Evolutionary conservation across 1,140 invertebrate genomes (phyloP).

Genomic region (Contarinia nasturtii): DNA sequence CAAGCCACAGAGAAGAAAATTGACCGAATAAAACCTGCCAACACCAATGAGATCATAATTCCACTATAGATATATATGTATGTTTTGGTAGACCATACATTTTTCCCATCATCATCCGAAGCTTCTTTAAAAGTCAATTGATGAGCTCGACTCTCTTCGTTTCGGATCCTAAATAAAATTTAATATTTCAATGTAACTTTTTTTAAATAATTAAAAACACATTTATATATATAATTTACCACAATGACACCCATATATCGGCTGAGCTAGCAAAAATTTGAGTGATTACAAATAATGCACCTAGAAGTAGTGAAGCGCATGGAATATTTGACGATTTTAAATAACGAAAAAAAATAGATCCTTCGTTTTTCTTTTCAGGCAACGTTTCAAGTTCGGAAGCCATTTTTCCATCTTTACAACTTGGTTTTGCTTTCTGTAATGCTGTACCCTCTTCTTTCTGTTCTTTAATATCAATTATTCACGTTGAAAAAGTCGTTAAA

Average conservation of each 20-base stretch:
- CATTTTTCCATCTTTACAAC: neutral
- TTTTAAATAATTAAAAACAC: no score
- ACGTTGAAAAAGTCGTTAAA: no score
- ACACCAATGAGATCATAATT: neutral
- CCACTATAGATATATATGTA: constrained; percentile 4
- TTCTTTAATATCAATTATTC: no score
- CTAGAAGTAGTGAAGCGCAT: constrained; percentile 19
- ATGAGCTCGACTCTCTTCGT: neutral
- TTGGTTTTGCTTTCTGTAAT: neutral
- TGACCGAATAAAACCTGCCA: neutral
- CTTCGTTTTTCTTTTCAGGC: constrained; percentile 6
- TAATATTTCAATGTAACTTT: no score
- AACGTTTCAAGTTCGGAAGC: neutral
- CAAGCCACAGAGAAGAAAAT: constrained; percentile 1
- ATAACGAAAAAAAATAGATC: constrained; percentile 7
- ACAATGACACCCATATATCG: constrained; percentile 40
- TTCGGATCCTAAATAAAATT: neutral
- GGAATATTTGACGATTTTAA: constrained; percentile 15
- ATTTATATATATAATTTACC: constrained; percentile 21
- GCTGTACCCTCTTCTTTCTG: neutral
- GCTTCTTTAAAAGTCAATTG: neutral
- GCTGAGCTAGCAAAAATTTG: constrained; percentile 27
- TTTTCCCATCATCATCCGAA: neutral
- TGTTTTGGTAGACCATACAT: neutral
- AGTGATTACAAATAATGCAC: constrained; percentile 22